These are phyloP conservation scores for Pongo abelii DNA, from an alignment of 2,113 vertebrate species.

Conservation along the genomic window DNA sequence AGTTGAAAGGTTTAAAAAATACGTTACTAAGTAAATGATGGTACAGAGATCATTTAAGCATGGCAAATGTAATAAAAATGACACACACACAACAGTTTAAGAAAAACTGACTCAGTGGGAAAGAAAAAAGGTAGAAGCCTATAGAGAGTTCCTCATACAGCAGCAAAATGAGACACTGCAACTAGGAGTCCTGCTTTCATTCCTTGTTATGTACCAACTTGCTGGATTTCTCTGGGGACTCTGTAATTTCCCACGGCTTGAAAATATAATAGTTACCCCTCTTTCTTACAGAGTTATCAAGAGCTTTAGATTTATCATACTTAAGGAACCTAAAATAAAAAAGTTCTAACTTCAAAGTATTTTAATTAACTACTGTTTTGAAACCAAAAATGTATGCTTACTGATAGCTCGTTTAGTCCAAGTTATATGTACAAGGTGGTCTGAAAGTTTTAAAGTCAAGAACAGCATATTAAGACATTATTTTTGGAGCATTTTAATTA, in stretches of 20 bases:
- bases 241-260: neutral
- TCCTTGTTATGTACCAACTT: neutral
- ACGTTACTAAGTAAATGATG: neutral
- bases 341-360: neutral
- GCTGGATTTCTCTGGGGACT: neutral
- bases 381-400: neutral
- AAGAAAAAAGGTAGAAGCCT: neutral
- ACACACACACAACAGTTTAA: neutral
- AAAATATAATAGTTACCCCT: neutral
- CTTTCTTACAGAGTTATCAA: neutral
- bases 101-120: neutral
- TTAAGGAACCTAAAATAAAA: neutral
- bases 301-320: neutral
- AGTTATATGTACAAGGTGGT: neutral
- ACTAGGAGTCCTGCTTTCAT: neutral
- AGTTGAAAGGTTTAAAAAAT: neutral
- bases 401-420: neutral
- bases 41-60: neutral
- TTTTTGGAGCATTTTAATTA: neutral
- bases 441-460: neutral
- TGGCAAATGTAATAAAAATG: neutral
- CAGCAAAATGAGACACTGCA: accelerated
- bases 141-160: neutral
- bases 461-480: neutral
- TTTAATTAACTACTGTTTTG: constrained; percentile 39